Conservation (phyloP, 2,888 invertebrate species). For the Rhopalosiphum nymphaeae region DNA sequence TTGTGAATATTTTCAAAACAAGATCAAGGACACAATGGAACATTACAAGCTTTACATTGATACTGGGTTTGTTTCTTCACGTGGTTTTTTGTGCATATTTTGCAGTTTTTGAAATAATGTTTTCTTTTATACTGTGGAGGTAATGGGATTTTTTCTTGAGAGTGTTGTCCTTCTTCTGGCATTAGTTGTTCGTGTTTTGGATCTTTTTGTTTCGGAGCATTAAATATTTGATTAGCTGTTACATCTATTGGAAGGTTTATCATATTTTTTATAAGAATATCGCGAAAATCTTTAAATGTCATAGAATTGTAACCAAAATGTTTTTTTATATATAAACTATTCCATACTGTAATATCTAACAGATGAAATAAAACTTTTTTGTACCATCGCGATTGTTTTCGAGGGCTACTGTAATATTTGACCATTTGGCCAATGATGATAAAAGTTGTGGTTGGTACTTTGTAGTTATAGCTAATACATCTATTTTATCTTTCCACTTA, state of each 20-base stretch:
- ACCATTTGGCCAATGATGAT: neutral
- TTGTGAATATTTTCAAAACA: conserved; percentile 41
- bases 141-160: conserved; percentile 39
- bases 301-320: neutral
- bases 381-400: conserved; percentile 24
- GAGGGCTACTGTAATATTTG: conserved; percentile 1
- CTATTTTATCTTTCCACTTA: conserved; percentile 46
- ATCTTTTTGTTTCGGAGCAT: conserved; percentile 35
- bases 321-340: conserved; percentile 21
- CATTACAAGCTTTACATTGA: conserved; percentile 32
- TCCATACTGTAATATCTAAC: conserved; percentile 20
- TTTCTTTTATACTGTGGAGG: conserved; percentile 36
- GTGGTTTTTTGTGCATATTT: conserved; percentile 37
- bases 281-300: conserved; percentile 34
- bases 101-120: conserved; percentile 32
- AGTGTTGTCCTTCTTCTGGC: conserved; percentile 24
- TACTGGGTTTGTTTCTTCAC: conserved; percentile 34
- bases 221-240: conserved; percentile 40
- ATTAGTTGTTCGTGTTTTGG: conserved; percentile 27
- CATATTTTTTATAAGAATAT: conserved; percentile 44
- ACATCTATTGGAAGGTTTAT: conserved; percentile 38
- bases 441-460: conserved; percentile 21
- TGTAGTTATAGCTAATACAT: conserved; percentile 40
- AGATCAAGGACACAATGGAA: conserved; percentile 33
- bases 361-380: conserved; percentile 33